phyloP scores from a whole-genome alignment of 1,140 invertebrate genomes.

The Condylostylus longicornis region DNA sequence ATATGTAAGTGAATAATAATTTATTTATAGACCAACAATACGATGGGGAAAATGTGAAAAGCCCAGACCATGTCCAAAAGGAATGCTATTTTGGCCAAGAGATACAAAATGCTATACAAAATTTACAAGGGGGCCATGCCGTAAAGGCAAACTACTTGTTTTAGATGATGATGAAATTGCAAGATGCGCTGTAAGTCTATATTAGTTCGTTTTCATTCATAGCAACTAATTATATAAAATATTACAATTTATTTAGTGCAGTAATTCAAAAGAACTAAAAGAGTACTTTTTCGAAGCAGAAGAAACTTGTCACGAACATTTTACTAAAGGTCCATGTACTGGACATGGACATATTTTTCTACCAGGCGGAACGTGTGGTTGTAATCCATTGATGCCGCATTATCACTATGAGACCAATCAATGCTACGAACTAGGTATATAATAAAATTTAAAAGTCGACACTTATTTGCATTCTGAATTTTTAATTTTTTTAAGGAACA shows the following conservation, averaged over 20 bases:
- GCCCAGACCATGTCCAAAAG: conserved; percentile 41
- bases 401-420: conserved; percentile 47
- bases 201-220: neutral
- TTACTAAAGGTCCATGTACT: conserved; percentile 57
- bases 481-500: conserved; percentile 33
- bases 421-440: conserved; percentile 61
- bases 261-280: conserved; percentile 31
- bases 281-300: conserved; percentile 37
- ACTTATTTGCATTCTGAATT: neutral
- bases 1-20: too few species aligned
- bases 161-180: conserved; percentile 41
- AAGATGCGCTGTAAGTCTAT: conserved; percentile 36
- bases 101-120: conserved; percentile 54
- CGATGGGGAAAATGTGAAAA: conserved; percentile 54
- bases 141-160: conserved; percentile 49
- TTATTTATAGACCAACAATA: conserved; percentile 28
- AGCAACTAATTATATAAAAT: neutral
- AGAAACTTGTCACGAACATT: conserved; percentile 59
- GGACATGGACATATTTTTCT: conserved; percentile 57
- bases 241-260: conserved; percentile 23
- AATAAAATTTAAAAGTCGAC: neutral
- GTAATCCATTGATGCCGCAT: conserved; percentile 49
- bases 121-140: conserved; percentile 54
- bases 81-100: conserved; percentile 53
- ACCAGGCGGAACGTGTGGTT: conserved; percentile 55